Evolutionary conservation across 2,888 invertebrate species (phyloP), one percentile per base, ranked within the genome.

Genomic region (Dyspetes luteomarginatus): DNA sequence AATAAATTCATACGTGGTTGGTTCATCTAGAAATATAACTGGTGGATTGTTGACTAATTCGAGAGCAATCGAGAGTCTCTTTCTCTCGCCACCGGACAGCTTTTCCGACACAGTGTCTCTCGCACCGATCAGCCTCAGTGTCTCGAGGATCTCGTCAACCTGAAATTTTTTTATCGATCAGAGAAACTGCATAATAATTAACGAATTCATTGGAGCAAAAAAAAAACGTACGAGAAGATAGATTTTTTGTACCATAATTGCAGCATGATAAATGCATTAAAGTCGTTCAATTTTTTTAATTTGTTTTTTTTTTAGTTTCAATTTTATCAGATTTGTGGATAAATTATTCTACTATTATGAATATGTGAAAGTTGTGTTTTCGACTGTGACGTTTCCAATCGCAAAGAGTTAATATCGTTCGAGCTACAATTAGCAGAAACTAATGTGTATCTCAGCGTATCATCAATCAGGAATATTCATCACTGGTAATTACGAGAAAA

Each of bases 41-140:
- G 98, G 98, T 1, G 98, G 99, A 92, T 99, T 98, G 92, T 98
- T 98, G 67, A 98, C 95, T 26, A 99, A 93, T 91, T 99, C 99
- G 81, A 98, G 92, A 0, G 98, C 98, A 55, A 99, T 97, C 0
- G 98, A 97, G n/a, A 99, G 93, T 26, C 98, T 94, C 91, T 99
- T 99, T 81, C 95, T 94, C 92, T 99, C 98, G 0, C 99, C 99
- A 0, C 98, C 98, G 0, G 98, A 98, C 24, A 99, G 93, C 67
- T 93, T 93, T 81, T 94, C 94, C 0, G 97, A 95, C 48, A 94
- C 91, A 0, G 98, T 98, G 86, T 96, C 93, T 87, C 94, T 94
- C 4, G 97, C 94, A 81, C 95, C 95, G 28, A 93, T 94, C 83
- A 99, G 93, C 86, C 98, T 94, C 82, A 99, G 92, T 76, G 96